Base-by-base conservation (phyloP, 37 sponge, comb jelly and placozoan genomes). In the Petrosia ficiformis region DNA sequence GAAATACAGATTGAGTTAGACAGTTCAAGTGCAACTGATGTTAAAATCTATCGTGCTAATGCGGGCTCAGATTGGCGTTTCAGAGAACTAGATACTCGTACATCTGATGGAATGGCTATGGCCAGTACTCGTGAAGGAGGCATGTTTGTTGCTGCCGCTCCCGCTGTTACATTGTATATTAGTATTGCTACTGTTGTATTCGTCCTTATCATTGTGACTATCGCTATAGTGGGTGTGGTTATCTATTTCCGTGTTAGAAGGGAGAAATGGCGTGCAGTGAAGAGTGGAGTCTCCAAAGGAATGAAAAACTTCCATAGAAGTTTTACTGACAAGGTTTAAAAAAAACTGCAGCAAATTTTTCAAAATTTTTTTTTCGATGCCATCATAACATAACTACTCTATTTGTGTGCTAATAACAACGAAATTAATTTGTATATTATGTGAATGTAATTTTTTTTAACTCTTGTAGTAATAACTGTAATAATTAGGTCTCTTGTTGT, bases 291-390 rank as follows among this genome's bases (percentile, higher is more conserved):
- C 38, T 48, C 52, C 24, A 66, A 63, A 26, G 58, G 67, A 44
- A 72, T 75, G 77, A 86, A 66, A 26, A 83, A 71, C 42, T 26
- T 86, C 42, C 75, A 63, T 54, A 75, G 92, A 33, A 92, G 92
- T 80, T 83, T 92, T 61, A 76, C 87, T 68, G 75, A 70, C 60
- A 84, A 92, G 78, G 84, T 92, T 56, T 92, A 78, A 82, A n/a
- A n/a, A n/a, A n/a, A n/a, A n/a, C n/a, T n/a, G n/a, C n/a, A n/a
- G n/a, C n/a, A n/a, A n/a, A n/a, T n/a, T n/a, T n/a, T n/a, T n/a
- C n/a, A n/a, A n/a, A n/a, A n/a, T n/a, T n/a, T n/a, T n/a, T n/a
- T n/a, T n/a, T n/a, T n/a, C n/a, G n/a, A n/a, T n/a, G n/a, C n/a
- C n/a, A n/a, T n/a, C n/a, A n/a, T n/a, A n/a, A n/a, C n/a, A n/a